Evolutionary conservation across 2,888 invertebrate species (phyloP), one percentile per base, ranked within the genome.

Genomic region (Meiosimyza decipiens): DNA sequence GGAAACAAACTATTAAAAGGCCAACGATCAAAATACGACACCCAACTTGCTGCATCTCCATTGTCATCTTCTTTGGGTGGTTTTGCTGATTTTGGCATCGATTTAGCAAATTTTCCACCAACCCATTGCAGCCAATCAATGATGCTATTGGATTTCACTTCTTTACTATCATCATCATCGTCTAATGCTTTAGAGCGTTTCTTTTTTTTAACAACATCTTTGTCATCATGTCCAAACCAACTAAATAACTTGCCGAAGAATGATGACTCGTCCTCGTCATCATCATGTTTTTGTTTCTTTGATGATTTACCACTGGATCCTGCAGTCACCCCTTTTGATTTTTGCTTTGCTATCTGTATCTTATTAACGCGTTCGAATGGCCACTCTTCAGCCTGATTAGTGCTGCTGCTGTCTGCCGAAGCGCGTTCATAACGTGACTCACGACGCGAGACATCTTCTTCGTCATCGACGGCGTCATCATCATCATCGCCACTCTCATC

Each of bases 1-100:
- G 84, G 81, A 70, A 86, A 82, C 59, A 85, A 80, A 57, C 82
- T 81, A 71, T 86, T 86, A 71, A 86, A 83, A 15, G 87, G 86
- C 85, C 84, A 86, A 47, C 87, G 85, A 65, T 86, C 82, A 3
- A 86, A 75, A 70, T 86, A 86, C 6, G 81, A 78, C 33, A 81
- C 72, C 83, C 82, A 84, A 74, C 78, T 80, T 40, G 77, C 76
- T 18, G 72, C 75, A 60, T 75, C 64, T n/a, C 69, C 66, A 6
- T 73, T 71, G 0, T 55, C 49, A 18, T 71, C 59, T 33, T 59
- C 64, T 13, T 60, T 40, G 12, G 65, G 67, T 13, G 65, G 76
- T 49, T 72, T 70, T 72, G 18, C 75, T 74, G 40, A 73, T 73
- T 6, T 62, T 33, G 12, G 75, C 64, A 71, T 76, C 18, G 73